phyloP scores from a whole-genome alignment of 53 echinoderm and acorn worm species.

The Luidia sarsii region DNA sequence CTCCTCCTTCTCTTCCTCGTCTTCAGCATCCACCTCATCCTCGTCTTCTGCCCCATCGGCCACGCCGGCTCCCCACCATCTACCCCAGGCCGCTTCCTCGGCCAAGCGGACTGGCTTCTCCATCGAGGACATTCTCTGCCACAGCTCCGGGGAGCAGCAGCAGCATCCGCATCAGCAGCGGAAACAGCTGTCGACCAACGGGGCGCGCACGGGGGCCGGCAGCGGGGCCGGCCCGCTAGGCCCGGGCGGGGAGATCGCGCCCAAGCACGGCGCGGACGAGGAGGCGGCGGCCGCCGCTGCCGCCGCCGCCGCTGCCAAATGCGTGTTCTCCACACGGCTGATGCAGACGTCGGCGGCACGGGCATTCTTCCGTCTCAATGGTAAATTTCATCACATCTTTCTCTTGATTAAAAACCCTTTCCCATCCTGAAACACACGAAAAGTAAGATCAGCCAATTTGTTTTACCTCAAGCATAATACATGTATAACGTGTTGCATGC shows the following conservation, averaged over 20 bases:
- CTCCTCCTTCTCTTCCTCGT: background rate
- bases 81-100: background rate
- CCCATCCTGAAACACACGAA: too few species aligned
- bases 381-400: background rate
- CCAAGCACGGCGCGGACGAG: background rate
- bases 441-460: too few species aligned
- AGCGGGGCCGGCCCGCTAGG: background rate
- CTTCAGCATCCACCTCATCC: too few species aligned
- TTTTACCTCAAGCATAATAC: too few species aligned
- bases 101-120: constrained; percentile 47
- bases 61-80: too few species aligned
- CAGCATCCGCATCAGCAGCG: background rate
- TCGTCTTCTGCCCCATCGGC: too few species aligned
- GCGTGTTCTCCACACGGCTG: constrained; percentile 29
- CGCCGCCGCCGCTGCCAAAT: constrained; percentile 4
- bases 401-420: too few species aligned
- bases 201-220: background rate
- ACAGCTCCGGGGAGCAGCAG: too few species aligned
- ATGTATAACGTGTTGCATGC: too few species aligned
- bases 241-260: constrained; percentile 2
- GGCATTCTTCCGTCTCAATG: constrained; percentile 47
- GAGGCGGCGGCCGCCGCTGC: background rate
- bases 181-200: background rate
- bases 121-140: constrained; percentile 63
- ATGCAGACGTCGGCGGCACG: constrained; percentile 41